Percentiles rank a stretch among this genome's conserved stretches.
Conservation (phyloP, 30 jellyfish, hydroid and myxozoan genomes). For the Pelagia noctiluca region DNA sequence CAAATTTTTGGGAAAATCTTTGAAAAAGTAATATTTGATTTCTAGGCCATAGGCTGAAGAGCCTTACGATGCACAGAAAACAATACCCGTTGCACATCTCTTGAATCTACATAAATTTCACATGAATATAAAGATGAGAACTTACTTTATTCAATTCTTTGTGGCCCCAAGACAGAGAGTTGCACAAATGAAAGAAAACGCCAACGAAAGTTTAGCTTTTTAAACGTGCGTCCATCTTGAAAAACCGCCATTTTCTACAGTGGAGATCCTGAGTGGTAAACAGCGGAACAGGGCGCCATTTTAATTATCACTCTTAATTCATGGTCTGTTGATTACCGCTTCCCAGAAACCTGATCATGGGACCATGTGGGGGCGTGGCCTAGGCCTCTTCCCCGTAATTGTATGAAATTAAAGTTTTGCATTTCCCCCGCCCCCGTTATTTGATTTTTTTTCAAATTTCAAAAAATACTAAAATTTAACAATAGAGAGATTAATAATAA, state of each 20-base stretch:
- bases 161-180: slow-evolving; percentile 7
- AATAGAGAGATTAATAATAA: no score
- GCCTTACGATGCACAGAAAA: slow-evolving; percentile 4
- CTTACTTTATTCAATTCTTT: background rate
- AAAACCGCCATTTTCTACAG: background rate
- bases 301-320: background rate
- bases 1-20: slow-evolving; percentile 40
- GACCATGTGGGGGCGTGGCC: slow-evolving; percentile 6
- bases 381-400: slow-evolving; percentile 2
- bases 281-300: slow-evolving; percentile 4
- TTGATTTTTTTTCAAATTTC: background rate
- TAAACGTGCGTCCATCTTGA: no score
- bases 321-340: background rate
- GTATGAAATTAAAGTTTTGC: background rate
- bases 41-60: background rate
- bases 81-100: slow-evolving; percentile 1
- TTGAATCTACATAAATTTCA: background rate
- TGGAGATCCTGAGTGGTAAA: background rate
- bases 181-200: background rate
- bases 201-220: background rate
- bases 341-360: background rate
- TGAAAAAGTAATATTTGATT: slow-evolving; percentile 17
- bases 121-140: slow-evolving; percentile 1
- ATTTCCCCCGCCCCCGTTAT: slow-evolving; percentile 2
- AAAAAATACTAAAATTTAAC: background rate